These are phyloP conservation scores for Melanchra persicariae DNA, from an alignment of 2,888 invertebrate species.

Conservation along the genomic window DNA sequence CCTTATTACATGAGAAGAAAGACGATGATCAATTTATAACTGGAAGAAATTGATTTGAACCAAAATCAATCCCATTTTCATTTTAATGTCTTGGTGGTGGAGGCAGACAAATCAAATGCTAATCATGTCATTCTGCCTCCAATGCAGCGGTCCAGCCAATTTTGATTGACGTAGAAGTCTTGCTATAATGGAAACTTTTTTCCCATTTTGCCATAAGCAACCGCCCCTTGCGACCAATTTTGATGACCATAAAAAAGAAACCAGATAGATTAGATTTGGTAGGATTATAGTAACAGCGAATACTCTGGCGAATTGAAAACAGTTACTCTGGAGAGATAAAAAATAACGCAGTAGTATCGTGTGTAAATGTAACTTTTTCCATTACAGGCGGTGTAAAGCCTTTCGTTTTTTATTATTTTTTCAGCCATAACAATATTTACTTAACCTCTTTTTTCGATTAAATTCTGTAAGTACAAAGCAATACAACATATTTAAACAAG, in stretches of 20 bases:
- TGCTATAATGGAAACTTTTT: background rate
- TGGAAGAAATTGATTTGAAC: background rate
- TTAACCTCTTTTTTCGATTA: slow-evolving; percentile 16
- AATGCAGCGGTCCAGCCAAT: background rate
- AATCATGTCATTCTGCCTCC: background rate
- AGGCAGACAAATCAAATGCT: too few species aligned
- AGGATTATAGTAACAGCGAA: slow-evolving; percentile 1
- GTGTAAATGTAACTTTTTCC: slow-evolving; percentile 18
- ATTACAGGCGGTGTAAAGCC: slow-evolving; percentile 14
- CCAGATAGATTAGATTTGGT: background rate
- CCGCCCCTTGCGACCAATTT: slow-evolving; percentile 10
- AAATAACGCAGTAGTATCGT: slow-evolving; percentile 18
- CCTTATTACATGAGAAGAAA: background rate
- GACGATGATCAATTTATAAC: too few species aligned
- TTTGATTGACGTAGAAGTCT: background rate
- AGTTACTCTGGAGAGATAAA: slow-evolving; percentile 25
- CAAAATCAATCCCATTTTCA: background rate
- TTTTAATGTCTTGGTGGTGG: background rate
- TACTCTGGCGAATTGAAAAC: slow-evolving; percentile 18
- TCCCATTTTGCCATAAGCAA: background rate
- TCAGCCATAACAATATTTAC: slow-evolving; percentile 24
- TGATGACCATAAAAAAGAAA: background rate
- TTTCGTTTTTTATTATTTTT: slow-evolving; percentile 35
- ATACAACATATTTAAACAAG: too few species aligned
- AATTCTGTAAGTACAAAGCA: background rate